A percentile compares a stretch with the other conserved stretches of the same genome.
These are phyloP conservation scores for Megaceryle alcyon DNA, from an alignment of 2,797 vertebrate species.

Conservation along the genomic window DNA sequence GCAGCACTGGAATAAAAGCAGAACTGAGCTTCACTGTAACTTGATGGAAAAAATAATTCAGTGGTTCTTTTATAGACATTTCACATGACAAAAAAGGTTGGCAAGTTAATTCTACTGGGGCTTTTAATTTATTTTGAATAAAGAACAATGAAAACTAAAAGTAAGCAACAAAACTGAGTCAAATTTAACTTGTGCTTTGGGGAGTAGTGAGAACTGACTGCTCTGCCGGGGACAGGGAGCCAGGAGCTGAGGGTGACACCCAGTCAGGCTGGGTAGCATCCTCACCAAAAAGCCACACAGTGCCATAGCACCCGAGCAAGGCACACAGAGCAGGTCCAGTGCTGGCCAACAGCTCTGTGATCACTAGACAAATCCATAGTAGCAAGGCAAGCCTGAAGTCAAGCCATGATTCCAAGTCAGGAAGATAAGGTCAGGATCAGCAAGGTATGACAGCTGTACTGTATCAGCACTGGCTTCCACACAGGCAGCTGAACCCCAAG, in stretches of 20 bases:
- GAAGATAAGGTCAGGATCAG: neutral
- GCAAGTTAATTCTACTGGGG: neutral
- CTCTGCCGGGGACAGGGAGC: neutral
- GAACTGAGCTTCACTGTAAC: neutral
- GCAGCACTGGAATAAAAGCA: slow-evolving; percentile 16
- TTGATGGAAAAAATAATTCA: neutral
- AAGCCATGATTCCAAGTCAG: neutral
- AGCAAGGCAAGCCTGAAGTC: neutral
- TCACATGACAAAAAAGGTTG: neutral
- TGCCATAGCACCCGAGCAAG: rapidly evolving
- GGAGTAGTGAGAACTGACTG: neutral
- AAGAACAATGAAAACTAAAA: neutral
- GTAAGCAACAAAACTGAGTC: neutral
- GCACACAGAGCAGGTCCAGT: neutral
- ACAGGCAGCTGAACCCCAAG: neutral
- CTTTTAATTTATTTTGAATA: neutral
- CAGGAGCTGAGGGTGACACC: neutral
- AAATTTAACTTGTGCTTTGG: neutral
- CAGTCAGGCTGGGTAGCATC: neutral
- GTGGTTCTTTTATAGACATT: neutral
- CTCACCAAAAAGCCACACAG: rapidly evolving
- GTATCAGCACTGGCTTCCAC: neutral
- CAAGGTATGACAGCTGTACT: rapidly evolving
- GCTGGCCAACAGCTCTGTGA: neutral
- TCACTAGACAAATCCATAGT: neutral